Percentiles rank a stretch among this genome's conserved stretches.
phyloP scores from a whole-genome alignment of 2,888 invertebrate species.

The Nycteola revayana region DNA sequence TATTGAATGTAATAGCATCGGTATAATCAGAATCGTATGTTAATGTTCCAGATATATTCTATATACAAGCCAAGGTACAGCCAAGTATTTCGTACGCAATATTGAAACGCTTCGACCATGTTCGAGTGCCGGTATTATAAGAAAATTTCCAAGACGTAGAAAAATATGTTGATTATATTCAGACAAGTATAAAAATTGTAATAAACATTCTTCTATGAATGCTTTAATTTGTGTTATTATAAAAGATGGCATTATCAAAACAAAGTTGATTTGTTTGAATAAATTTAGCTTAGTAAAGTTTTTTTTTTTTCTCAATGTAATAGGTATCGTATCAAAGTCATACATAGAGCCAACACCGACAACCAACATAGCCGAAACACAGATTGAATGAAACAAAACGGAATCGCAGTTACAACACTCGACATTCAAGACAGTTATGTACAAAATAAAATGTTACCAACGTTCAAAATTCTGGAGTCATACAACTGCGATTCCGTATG shows the following conservation, averaged over 20 bases:
- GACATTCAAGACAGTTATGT: conserved; percentile 53
- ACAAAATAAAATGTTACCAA: conserved; percentile 58
- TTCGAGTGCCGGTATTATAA: conserved; percentile 31
- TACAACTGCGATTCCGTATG: conserved; percentile 47
- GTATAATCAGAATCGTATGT: too few species aligned
- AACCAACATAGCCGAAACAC: conserved; percentile 50
- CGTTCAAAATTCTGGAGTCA: conserved; percentile 39
- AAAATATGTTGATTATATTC: too few species aligned
- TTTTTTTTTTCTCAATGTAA: too few species aligned
- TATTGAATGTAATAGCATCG: too few species aligned
- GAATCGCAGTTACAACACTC: conserved; percentile 47
- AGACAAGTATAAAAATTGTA: too few species aligned
- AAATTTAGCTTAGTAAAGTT: too few species aligned
- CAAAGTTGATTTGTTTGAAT: conserved; percentile 10
- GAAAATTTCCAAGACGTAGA: not conserved
- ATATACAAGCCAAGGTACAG: conserved; percentile 27
- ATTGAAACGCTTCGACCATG: conserved; percentile 32
- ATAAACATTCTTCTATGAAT: too few species aligned
- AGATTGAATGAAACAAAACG: conserved; percentile 36
- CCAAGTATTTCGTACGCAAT: conserved; percentile 25
- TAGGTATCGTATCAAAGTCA: too few species aligned
- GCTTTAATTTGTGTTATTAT: too few species aligned
- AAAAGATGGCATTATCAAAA: too few species aligned
- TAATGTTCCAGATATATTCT: too few species aligned
- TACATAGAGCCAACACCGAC: conserved; percentile 28